Evolutionary conservation across 2,888 invertebrate species (phyloP), one percentile per base, ranked within the genome.

Genomic region (Stenoptilia bipunctidactyla): DNA sequence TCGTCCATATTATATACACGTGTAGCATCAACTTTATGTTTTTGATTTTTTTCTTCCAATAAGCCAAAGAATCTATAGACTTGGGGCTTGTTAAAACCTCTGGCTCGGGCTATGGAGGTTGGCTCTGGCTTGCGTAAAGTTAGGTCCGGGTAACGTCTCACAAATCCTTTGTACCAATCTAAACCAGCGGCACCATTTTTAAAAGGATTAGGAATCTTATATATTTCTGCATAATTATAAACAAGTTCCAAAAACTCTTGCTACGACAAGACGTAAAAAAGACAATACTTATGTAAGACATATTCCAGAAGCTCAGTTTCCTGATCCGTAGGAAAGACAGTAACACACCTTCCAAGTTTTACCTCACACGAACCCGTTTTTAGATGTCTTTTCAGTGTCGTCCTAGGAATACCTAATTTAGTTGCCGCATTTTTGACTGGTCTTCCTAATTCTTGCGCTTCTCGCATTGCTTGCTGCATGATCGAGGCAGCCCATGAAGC

Each of bases 281-380:
- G 27, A 20, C 30, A 33, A 15, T 48, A 44, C 45, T 45, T 44
- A 15, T 48, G 42, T 13, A 45, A 47, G 4, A 45, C 15, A 38
- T 47, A 47, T 14, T 47, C 41, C 13, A 47, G 9, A 2, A 47
- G 35, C 15, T 47, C 47, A 14, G n/a, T 10, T 36, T 47, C 45
- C 30, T 43, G 41, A 5, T 33, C 20, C 2, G 2, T 4, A 13
- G 13, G 27, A 20, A 38, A 38, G 2, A 10, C 30, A 6, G 15
- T 12, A 2, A 8, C 2, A 15, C 13, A 30, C 12, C 27, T 38
- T 2, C 38, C 38, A 30, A 38, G 27, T 15, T 5, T 30, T 27
- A 13, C 27, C 12, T 13, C 15, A 10, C 8, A 13, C 5, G 15
- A 15, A 8, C 30, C 38, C 14, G 5, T 38, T 38, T 27, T 30